A percentile compares a stretch with the other conserved stretches of the same genome.
phyloP scores from a whole-genome alignment of 2,888 invertebrate genomes.

The Alloscopus bannaensis region DNA sequence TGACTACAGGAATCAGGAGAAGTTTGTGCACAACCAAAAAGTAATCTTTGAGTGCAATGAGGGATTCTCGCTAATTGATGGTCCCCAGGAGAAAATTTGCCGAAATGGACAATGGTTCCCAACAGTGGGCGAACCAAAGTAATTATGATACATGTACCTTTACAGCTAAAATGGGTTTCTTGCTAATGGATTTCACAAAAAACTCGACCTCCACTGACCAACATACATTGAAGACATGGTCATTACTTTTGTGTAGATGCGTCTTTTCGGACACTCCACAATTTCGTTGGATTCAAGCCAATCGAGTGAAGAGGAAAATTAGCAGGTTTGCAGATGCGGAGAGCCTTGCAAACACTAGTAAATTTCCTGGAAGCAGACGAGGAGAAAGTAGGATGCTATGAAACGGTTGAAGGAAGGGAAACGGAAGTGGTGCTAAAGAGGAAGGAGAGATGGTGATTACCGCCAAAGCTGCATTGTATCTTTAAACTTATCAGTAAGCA shows the following conservation, averaged over 20 bases:
- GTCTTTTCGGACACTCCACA: constrained; percentile 90
- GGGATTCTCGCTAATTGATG: constrained; percentile 90
- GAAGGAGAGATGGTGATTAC: no score
- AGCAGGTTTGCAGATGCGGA: constrained; percentile 60
- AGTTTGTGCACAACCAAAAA: constrained; percentile 92
- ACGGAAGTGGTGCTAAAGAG: no score
- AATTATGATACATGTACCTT: no score
- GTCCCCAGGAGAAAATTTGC: constrained; percentile 95
- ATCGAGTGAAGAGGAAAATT: constrained; percentile 74
- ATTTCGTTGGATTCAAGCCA: constrained; percentile 85
- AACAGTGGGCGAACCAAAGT: constrained; percentile 82
- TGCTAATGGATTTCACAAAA: no score
- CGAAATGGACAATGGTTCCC: constrained; percentile 97
- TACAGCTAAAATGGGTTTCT: no score
- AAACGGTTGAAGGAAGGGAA: no score
- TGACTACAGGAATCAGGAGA: constrained; percentile 93
- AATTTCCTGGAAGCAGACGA: no score
- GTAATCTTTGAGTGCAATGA: constrained; percentile 97
- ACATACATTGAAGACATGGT: no score
- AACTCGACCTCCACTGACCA: no score
- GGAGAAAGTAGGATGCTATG: no score
- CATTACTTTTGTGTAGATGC: constrained; percentile 78
- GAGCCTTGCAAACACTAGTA: constrained; percentile 29
- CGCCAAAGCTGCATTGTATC: no score
- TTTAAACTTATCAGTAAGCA: no score